phyloP scores from a whole-genome alignment of 2,888 invertebrate species.

The Drosophila niveifrons region DNA sequence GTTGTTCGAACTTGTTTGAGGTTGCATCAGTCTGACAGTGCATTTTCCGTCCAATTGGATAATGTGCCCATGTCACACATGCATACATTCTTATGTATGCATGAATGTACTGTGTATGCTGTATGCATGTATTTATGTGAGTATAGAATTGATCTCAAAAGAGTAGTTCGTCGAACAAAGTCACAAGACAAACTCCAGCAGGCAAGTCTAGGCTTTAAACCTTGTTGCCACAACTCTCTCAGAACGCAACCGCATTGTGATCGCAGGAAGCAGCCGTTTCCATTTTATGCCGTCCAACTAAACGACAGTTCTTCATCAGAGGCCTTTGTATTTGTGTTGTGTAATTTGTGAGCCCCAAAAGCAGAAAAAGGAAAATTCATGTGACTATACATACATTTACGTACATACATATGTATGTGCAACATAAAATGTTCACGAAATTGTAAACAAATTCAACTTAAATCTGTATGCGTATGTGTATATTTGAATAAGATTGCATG shows the following conservation, averaged over 20 bases:
- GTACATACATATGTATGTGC: no score
- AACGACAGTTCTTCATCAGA: slow-evolving; percentile 19
- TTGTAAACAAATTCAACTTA: no score
- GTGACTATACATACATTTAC: no score
- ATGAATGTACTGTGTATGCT: not conserved
- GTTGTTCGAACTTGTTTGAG: slow-evolving; percentile 41
- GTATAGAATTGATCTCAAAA: slow-evolving; percentile 23
- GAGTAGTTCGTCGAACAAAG: slow-evolving; percentile 16
- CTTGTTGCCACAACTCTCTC: slow-evolving; percentile 21
- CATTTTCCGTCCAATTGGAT: slow-evolving; percentile 22
- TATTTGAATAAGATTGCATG: not conserved
- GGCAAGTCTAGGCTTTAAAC: slow-evolving; percentile 19
- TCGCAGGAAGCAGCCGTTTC: slow-evolving; percentile 54
- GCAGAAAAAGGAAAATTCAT: not conserved
- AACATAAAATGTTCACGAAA: no score
- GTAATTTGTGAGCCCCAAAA: slow-evolving; percentile 8
- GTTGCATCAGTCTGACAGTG: slow-evolving; percentile 10
- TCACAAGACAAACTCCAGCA: slow-evolving; percentile 17
- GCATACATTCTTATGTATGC: not conserved
- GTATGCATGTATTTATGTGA: not conserved
- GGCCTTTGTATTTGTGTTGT: slow-evolving; percentile 3
- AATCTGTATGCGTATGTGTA: no score
- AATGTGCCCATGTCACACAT: not conserved
- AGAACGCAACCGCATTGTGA: slow-evolving; percentile 22
- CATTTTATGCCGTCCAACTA: slow-evolving; percentile 49